These are phyloP conservation scores for Salvelinus sp. DNA, from an alignment of 2,113 vertebrate species.

Conservation along the genomic window DNA sequence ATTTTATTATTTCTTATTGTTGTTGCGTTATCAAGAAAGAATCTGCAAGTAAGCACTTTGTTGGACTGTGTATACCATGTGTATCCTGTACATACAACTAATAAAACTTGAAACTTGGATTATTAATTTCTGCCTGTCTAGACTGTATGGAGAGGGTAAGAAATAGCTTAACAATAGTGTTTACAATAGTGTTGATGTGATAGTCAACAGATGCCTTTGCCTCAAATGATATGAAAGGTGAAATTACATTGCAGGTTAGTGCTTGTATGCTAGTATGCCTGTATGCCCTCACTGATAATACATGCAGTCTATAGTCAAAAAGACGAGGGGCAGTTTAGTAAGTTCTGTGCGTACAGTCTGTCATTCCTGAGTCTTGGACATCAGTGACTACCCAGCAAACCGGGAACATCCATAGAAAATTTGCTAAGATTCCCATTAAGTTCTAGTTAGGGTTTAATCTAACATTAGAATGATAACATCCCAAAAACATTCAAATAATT, in stretches of 20 bases:
- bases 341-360: neutral
- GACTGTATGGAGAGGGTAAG: neutral
- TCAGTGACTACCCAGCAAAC: neutral
- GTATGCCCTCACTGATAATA: neutral
- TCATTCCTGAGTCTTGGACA: neutral
- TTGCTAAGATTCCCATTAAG: too few species aligned
- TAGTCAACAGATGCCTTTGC: neutral
- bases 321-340: neutral
- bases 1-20: too few species aligned
- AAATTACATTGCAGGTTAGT: neutral
- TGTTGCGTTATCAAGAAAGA: too few species aligned
- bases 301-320: neutral
- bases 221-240: neutral
- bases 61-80: too few species aligned
- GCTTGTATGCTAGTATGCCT: neutral
- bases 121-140: neutral
- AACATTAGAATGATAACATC: too few species aligned
- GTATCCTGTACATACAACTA: too few species aligned
- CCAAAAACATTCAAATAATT: too few species aligned
- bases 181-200: neutral
- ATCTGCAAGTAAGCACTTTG: too few species aligned
- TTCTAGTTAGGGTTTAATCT: too few species aligned
- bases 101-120: neutral
- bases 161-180: neutral
- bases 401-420: too few species aligned